Evolutionary conservation across 1,140 invertebrate species (phyloP).

Genomic region (Charaxes varanes): DNA sequence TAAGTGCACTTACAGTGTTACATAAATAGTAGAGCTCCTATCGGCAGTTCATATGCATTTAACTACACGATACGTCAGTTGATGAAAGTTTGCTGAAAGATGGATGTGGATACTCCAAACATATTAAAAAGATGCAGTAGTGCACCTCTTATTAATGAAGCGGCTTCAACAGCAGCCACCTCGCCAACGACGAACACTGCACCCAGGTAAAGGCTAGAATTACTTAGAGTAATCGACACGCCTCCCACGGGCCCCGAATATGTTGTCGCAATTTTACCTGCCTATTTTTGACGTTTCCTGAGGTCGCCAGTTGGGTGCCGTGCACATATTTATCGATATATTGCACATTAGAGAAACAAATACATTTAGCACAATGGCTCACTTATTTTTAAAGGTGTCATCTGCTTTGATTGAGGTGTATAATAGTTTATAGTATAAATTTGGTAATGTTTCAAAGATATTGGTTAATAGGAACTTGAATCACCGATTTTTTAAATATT

Average conservation of each 20-base stretch:
- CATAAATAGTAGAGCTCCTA: slow-evolving; percentile 61
- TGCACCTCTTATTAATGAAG: slow-evolving; percentile 72
- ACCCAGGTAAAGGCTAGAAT: slow-evolving; percentile 54
- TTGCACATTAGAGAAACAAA: slow-evolving; percentile 1
- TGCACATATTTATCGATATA: slow-evolving; percentile 42
- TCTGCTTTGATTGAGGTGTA: background rate
- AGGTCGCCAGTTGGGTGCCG: slow-evolving; percentile 55
- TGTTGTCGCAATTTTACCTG: slow-evolving; percentile 44
- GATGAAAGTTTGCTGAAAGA: slow-evolving; percentile 65
- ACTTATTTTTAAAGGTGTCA: background rate
- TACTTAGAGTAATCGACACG: slow-evolving; percentile 27
- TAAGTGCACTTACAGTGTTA: slow-evolving; percentile 66
- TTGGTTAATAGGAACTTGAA: no score
- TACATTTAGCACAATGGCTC: background rate
- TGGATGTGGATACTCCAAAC: slow-evolving; percentile 73
- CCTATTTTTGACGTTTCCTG: slow-evolving; percentile 66
- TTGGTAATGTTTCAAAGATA: no score
- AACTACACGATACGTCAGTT: slow-evolving; percentile 69
- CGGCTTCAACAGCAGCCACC: slow-evolving; percentile 54
- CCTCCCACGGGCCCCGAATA: slow-evolving; percentile 37
- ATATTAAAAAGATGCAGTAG: slow-evolving; percentile 73
- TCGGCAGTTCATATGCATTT: slow-evolving; percentile 61
- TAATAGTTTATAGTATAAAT: no score
- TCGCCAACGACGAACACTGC: slow-evolving; percentile 63
- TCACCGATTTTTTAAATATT: no score